Evolutionary conservation across 1,140 invertebrate genomes (phyloP).

Genomic region (Drosophila tropicalis): DNA sequence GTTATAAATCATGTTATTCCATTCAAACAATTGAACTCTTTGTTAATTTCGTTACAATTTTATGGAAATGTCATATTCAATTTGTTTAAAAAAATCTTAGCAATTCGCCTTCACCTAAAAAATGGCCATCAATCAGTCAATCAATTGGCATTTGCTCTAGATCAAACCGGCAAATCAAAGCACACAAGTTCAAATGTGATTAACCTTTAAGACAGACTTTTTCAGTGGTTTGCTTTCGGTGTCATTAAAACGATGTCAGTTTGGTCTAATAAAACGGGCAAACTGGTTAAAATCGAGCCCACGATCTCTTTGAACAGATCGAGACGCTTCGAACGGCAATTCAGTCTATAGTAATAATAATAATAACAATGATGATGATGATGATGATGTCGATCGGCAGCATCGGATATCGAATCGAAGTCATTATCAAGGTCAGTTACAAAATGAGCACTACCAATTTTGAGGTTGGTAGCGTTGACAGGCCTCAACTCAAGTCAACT

Average conservation of each 20-base stretch:
- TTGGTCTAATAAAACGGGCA: constrained; percentile 24
- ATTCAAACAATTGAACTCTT: too few species aligned
- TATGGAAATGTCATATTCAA: neutral
- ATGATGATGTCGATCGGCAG: constrained; percentile 9
- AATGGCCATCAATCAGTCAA: constrained; percentile 17
- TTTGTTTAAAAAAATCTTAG: neutral
- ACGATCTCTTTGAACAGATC: constrained; percentile 35
- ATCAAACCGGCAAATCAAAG: constrained; percentile 29
- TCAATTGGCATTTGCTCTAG: constrained; percentile 36
- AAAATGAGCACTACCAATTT: constrained; percentile 44
- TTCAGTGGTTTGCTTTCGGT: constrained; percentile 38
- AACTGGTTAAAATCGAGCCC: constrained; percentile 59
- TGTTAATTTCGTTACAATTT: neutral
- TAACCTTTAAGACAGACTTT: constrained; percentile 59
- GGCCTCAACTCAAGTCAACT: neutral
- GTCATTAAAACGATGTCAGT: constrained; percentile 76
- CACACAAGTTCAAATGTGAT: constrained; percentile 73
- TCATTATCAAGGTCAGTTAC: constrained; percentile 81
- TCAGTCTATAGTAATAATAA: constrained; percentile 29
- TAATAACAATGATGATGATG: constrained; percentile 32
- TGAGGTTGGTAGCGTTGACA: constrained; percentile 22
- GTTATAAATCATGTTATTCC: too few species aligned
- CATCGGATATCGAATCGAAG: constrained; percentile 37
- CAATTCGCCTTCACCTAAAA: constrained; percentile 11
- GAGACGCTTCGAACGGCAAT: constrained; percentile 54